A percentile compares a stretch with the other conserved stretches of the same genome.
These are phyloP conservation scores for Heloderma charlesbogerti DNA, from an alignment of 2,113 vertebrate species.

Conservation along the genomic window DNA sequence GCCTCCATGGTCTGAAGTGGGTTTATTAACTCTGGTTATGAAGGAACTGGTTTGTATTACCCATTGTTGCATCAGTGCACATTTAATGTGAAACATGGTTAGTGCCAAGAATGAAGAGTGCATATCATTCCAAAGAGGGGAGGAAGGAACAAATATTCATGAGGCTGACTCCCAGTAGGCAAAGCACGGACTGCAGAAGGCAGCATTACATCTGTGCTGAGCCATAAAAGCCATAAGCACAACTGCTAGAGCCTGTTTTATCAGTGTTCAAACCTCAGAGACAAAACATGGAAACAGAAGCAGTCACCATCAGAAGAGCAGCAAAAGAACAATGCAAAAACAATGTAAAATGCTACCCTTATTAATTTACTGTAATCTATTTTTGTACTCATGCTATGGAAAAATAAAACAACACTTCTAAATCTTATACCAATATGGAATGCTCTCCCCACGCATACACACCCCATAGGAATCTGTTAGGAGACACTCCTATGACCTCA, in stretches of 20 bases:
- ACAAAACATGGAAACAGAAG: neutral
- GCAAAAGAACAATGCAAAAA: neutral
- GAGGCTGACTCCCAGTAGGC: neutral
- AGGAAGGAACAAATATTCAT: neutral
- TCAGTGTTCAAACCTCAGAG: neutral
- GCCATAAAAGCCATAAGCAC: neutral
- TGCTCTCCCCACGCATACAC: neutral
- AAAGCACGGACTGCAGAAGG: neutral
- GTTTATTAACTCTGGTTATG: neutral
- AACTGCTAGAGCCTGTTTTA: neutral
- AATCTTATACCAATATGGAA: neutral
- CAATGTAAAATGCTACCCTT: too few relatives aligned
- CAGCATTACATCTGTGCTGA: neutral
- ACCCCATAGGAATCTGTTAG: neutral
- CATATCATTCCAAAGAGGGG: neutral
- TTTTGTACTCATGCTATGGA: neutral
- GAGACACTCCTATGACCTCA: too few relatives aligned
- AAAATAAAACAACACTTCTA: neutral
- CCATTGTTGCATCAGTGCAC: neutral
- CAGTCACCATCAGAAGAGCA: neutral
- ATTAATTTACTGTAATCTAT: neutral
- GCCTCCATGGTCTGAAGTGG: neutral
- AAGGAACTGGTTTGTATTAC: neutral
- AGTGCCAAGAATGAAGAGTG: neutral
- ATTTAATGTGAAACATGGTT: neutral